Conservation (phyloP, 2,797 vertebrate genomes). For the Sarcophilus harrisii region DNA sequence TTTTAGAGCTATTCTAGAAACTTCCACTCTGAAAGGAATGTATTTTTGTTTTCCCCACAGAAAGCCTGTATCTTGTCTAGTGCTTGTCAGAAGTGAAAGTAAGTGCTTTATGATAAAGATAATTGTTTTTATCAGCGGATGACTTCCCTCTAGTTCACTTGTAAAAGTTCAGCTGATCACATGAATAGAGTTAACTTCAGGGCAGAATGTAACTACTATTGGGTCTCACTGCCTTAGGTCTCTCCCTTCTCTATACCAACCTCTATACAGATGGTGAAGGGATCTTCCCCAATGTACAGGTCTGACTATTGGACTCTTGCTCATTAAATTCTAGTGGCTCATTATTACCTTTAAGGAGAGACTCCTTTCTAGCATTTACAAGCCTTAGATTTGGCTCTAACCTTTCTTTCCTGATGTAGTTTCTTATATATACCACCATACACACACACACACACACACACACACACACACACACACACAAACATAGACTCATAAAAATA, state of each 20-base stretch:
- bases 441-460: too few species aligned
- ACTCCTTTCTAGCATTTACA: neutral
- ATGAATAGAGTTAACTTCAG: neutral
- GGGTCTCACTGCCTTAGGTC: neutral
- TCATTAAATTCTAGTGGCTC: neutral
- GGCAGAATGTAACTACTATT: neutral
- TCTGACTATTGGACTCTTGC: neutral
- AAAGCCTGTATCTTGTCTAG: neutral
- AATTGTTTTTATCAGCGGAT: neutral
- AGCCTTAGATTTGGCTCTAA: neutral
- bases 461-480: too few species aligned
- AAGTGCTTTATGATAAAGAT: neutral
- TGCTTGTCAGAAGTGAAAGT: neutral
- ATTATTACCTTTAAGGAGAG: neutral
- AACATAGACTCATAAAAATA: too few species aligned
- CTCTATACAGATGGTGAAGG: neutral
- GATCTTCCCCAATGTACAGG: neutral
- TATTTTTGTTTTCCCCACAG: too few species aligned
- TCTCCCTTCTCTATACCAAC: neutral
- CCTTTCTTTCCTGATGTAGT: neutral
- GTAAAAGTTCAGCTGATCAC: neutral
- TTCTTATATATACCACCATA: neutral
- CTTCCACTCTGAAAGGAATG: neutral
- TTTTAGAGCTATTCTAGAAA: neutral
- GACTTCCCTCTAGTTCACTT: neutral